phyloP scores from a whole-genome alignment of 2,113 vertebrate species.

The Hemicordylus capensis region DNA sequence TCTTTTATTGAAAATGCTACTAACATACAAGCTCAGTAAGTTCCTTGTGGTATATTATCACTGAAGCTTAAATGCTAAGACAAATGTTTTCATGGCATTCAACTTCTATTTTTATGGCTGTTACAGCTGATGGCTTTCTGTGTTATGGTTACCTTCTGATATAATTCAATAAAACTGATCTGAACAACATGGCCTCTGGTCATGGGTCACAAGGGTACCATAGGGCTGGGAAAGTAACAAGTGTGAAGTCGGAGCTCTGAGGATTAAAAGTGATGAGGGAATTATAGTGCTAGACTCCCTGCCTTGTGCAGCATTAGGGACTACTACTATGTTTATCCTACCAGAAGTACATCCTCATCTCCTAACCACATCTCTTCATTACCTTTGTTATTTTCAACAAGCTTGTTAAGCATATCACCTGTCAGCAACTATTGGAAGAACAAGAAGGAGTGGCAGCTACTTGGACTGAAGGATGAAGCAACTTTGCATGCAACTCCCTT shows the following conservation, averaged over 20 bases:
- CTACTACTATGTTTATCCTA: not conserved
- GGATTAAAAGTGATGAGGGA: not conserved
- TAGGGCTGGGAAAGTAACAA: not conserved
- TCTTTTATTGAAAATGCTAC: not conserved
- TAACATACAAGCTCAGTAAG: not conserved
- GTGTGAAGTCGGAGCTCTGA: not conserved
- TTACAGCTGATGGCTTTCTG: not conserved
- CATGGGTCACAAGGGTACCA: not conserved
- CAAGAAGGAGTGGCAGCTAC: not conserved
- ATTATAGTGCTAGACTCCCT: not conserved
- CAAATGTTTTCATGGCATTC: slow-evolving; percentile 1
- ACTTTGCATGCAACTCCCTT: too few relatives aligned
- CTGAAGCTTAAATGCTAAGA: not conserved
- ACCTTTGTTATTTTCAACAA: not conserved
- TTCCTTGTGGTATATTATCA: not conserved
- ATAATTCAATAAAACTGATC: not conserved
- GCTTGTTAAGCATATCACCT: not conserved
- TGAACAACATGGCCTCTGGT: not conserved
- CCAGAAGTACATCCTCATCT: not conserved
- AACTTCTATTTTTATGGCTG: slow-evolving; percentile 1
- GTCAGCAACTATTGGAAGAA: not conserved
- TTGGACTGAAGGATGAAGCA: not conserved
- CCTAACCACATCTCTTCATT: not conserved
- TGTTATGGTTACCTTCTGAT: not conserved
- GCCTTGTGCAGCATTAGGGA: too few relatives aligned